Evolutionary conservation across 2,797 vertebrate species (phyloP).

Genomic region (Anguilla megastoma): DNA sequence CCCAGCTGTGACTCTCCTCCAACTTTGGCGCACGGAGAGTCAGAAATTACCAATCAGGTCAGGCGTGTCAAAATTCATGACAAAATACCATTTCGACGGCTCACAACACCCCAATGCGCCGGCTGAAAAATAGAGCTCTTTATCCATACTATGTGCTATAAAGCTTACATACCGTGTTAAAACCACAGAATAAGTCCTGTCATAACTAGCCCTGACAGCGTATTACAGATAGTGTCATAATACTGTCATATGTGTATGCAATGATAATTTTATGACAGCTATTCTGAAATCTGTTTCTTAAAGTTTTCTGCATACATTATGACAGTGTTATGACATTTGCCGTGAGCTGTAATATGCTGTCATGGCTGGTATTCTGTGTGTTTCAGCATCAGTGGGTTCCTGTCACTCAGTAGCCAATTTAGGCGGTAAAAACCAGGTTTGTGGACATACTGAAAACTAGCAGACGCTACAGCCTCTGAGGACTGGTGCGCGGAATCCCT

Average conservation of each 20-base stretch:
- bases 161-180: not conserved
- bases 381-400: not conserved
- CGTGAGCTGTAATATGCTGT: not conserved
- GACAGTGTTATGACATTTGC: slow-evolving; percentile 2
- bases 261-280: not conserved
- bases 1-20: too few species aligned
- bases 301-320: slow-evolving; percentile 4
- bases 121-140: not conserved
- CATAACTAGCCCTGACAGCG: not conserved
- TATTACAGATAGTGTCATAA: not conserved
- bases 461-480: not conserved
- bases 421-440: not conserved
- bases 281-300: not conserved
- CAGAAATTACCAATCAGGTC: too few species aligned
- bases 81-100: too few species aligned
- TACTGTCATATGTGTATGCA: not conserved
- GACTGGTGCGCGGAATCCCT: not conserved
- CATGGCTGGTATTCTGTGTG: not conserved
- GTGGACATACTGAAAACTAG: not conserved
- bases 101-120: too few species aligned
- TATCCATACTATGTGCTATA: not conserved
- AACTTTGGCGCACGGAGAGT: too few species aligned
- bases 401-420: not conserved
- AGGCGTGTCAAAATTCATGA: too few species aligned
- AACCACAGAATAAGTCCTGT: not conserved